Conservation (phyloP, 2,113 vertebrate genomes). For the Eurystomus gularis region DNA sequence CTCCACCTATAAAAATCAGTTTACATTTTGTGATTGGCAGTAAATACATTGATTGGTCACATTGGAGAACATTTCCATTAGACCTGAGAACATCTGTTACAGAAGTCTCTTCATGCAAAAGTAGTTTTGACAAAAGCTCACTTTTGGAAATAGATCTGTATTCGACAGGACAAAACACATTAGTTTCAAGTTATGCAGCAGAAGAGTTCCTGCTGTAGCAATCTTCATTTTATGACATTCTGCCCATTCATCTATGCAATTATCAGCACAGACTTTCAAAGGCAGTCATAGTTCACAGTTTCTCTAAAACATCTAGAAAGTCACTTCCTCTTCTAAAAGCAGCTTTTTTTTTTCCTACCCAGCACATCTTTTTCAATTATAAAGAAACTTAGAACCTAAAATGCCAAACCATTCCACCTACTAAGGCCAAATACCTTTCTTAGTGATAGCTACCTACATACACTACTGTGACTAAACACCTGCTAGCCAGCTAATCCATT, state of each 20-base stretch:
- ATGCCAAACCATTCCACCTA: not conserved
- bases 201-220: not conserved
- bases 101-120: not conserved
- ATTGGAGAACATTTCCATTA: not conserved
- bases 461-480: not conserved
- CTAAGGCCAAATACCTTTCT: not conserved
- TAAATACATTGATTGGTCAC: not conserved
- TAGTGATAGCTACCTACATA: not conserved
- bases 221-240: not conserved
- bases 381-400: not conserved
- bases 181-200: not conserved
- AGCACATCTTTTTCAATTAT: not conserved
- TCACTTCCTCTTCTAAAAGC: not conserved
- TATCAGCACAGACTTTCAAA: not conserved
- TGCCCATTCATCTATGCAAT: not conserved
- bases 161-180: not conserved
- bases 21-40: not conserved
- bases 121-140: not conserved
- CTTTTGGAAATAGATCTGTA: not conserved
- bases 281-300: constrained; percentile 18
- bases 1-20: not conserved
- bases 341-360: not conserved
- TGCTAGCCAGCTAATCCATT: not conserved
- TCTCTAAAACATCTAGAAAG: not conserved
- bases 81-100: not conserved